A percentile compares a stretch with the other conserved stretches of the same genome.
phyloP scores from a whole-genome alignment of 1,140 invertebrate species.

The Drosophila erecta region DNA sequence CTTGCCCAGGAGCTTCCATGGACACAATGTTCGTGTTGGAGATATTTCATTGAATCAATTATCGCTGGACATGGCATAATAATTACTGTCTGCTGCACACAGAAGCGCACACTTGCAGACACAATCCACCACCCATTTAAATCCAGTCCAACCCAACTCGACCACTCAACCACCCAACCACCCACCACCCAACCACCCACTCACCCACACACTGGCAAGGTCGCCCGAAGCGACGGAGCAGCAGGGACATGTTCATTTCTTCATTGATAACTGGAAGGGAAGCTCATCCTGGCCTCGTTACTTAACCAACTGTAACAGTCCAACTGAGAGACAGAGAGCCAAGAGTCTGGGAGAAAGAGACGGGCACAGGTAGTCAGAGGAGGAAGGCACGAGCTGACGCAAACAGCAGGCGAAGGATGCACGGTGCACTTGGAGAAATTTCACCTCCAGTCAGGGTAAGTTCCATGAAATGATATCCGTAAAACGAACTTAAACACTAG shows the following conservation, averaged over 20 bases:
- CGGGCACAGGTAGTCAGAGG: constrained; percentile 3
- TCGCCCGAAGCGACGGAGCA: constrained; percentile 62
- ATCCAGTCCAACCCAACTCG: too few species aligned
- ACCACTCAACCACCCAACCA: too few species aligned
- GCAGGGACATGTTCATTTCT: constrained; percentile 51
- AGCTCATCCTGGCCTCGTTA: constrained; percentile 72
- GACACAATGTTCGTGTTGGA: constrained; percentile 34
- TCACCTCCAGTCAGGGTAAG: too few species aligned
- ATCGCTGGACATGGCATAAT: constrained; percentile 81
- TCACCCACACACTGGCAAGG: constrained; percentile 52
- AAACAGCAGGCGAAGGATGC: constrained; percentile 60
- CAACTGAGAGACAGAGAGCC: constrained; percentile 28
- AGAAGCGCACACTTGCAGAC: constrained; percentile 18
- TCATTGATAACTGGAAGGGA: constrained; percentile 45
- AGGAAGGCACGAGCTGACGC: constrained; percentile 40
- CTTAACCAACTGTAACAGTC: constrained; percentile 71
- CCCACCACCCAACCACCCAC: constrained; percentile 1
- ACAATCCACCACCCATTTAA: constrained; percentile 6
- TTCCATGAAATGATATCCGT: too few species aligned
- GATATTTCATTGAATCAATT: constrained; percentile 83
- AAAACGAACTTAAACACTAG: too few species aligned
- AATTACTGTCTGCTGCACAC: constrained; percentile 75
- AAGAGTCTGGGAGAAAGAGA: not conserved
- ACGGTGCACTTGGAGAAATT: not conserved
- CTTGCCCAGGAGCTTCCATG: constrained; percentile 20